phyloP scores from a whole-genome alignment of 2,888 invertebrate genomes.

The Diaperis boleti region DNA sequence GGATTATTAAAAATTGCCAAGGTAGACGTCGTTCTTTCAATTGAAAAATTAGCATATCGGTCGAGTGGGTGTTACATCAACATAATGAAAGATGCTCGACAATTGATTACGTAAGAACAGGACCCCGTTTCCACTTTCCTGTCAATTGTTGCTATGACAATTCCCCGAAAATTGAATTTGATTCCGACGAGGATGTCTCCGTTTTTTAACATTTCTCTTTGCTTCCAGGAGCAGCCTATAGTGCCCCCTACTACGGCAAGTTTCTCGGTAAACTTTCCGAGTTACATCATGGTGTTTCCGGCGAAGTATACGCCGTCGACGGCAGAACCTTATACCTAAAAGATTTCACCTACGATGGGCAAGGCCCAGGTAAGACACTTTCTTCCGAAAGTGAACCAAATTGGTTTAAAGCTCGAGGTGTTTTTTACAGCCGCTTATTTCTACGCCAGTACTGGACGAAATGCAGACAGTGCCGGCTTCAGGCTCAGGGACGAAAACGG shows the following conservation, averaged over 20 bases:
- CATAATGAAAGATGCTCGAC: constrained; percentile 9
- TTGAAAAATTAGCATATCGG: background rate
- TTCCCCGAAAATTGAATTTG: constrained; percentile 2
- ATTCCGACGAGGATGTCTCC: background rate
- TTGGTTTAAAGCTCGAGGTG: background rate
- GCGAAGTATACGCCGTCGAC: constrained; percentile 90
- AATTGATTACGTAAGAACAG: constrained; percentile 5
- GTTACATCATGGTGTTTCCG: constrained; percentile 87
- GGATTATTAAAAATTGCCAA: constrained; percentile 12
- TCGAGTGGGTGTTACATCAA: constrained; percentile 11
- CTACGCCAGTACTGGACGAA: constrained; percentile 83
- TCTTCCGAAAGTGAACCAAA: constrained; percentile 8
- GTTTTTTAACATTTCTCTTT: too few relatives aligned
- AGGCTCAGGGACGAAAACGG: constrained; percentile 88
- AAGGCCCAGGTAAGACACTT: constrained; percentile 81
- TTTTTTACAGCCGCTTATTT: constrained; percentile 84
- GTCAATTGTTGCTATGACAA: constrained; percentile 4
- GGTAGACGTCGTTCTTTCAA: background rate
- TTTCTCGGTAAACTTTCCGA: constrained; percentile 82
- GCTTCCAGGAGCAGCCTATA: constrained; percentile 46
- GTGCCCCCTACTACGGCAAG: constrained; percentile 79
- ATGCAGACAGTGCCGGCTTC: constrained; percentile 77
- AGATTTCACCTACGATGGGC: constrained; percentile 91
- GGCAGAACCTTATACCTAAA: constrained; percentile 87
- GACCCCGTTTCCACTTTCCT: constrained; percentile 2